Base-by-base conservation (phyloP, 2,888 invertebrate genomes). In the Margaritifera margaritifera region DNA sequence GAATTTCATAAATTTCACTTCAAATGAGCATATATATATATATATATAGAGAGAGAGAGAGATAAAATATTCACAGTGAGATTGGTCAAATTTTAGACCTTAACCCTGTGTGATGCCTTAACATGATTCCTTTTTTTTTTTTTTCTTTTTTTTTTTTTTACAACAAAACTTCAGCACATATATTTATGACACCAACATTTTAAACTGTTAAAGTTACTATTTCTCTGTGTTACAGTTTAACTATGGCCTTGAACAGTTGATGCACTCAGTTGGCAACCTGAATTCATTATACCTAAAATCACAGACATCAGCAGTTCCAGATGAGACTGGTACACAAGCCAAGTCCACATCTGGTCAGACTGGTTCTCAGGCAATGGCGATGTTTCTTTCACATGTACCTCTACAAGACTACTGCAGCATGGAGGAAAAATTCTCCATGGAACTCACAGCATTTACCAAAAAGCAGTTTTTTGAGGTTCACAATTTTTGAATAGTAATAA, bases 401-500 rank as follows among this genome's bases (percentile, higher is more conserved):
- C 71, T 86, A 8, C 79, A 78, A 53, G 78, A 80, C 24, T 84
- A 82, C 56, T 75, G 80, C 56, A 70, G 71, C 56, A 75, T 76
- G 24, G 88, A 88, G 69, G 85, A 86, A 62, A 82, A 78, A 61
- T 88, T 81, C 71, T 81, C 84, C 1, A 79, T 79, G 57, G 84
- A 86, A 66, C 75, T 88, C 6, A 86, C 86, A 50, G 68, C 74
- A 20, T 88, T 81, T 68, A 87, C 87, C n/a, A 87, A 84, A 71
- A 88, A 86, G 71, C 85, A 83, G 65, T 88, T 88, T 74, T 87
- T 87, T 77, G 83, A 88, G 85, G 88, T 88, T 57, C 15, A 50
- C 19, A 27, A 24, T 51, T 18, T 22, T 60, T 6, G n/a, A n/a
- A n/a, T n/a, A n/a, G 42, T 11, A 42, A 42, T 42, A 42, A 42